phyloP scores from a whole-genome alignment of 2,797 vertebrate genomes.

The Platalea minor region DNA sequence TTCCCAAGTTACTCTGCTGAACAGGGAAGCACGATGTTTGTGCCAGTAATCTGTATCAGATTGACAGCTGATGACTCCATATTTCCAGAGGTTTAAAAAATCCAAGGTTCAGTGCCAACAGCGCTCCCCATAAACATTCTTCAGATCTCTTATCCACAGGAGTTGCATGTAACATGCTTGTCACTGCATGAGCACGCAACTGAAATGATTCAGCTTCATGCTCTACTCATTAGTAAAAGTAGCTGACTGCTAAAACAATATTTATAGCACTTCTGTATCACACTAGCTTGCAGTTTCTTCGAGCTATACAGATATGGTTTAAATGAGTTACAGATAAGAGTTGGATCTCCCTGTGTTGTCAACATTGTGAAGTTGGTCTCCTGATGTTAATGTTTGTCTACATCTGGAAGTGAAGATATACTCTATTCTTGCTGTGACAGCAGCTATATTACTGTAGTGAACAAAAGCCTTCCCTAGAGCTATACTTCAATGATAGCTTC shows the following conservation, averaged over 20 bases:
- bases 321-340: slow-evolving; percentile 33
- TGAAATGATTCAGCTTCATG: not conserved
- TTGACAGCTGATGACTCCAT: rapidly evolving
- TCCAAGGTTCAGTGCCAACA: not conserved
- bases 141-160: not conserved
- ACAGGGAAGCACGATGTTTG: not conserved
- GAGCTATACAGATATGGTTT: not conserved
- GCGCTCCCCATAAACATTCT: not conserved
- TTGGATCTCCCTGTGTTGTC: not conserved
- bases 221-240: not conserved
- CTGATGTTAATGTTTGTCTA: not conserved
- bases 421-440: not conserved
- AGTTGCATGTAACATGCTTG: not conserved
- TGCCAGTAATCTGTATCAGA: not conserved
- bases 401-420: not conserved
- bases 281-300: not conserved
- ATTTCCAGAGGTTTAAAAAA: not conserved
- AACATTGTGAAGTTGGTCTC: slow-evolving; percentile 28
- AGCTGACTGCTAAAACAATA: not conserved
- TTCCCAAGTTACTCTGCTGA: not conserved
- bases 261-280: not conserved
- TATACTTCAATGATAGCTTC: not conserved
- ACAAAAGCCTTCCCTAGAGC: slow-evolving; percentile 6
- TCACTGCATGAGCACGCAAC: not conserved
- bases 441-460: not conserved